phyloP scores from a whole-genome alignment of 2,113 vertebrate species.

The Brachyistius frenatus region DNA sequence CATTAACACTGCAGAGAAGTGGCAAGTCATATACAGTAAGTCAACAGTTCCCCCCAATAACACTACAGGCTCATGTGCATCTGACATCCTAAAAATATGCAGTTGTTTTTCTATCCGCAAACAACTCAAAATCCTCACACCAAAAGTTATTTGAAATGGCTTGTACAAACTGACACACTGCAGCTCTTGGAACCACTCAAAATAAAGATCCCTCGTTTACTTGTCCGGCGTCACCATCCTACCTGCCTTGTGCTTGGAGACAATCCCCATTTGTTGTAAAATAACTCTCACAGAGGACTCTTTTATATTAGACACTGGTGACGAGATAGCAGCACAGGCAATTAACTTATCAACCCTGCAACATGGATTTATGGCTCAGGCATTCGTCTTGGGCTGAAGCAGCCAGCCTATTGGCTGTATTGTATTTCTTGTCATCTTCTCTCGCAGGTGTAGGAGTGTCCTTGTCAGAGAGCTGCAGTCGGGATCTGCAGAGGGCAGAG shows the following conservation, averaged over 20 bases:
- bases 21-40: constrained; percentile 28
- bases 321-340: constrained; percentile 75
- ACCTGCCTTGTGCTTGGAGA: constrained; percentile 39
- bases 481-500: constrained; percentile 67
- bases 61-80: constrained; percentile 11
- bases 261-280: constrained; percentile 70
- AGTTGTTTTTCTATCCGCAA: constrained; percentile 2
- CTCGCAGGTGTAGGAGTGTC: constrained; percentile 75
- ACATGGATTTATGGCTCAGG: constrained; percentile 74
- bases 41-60: background rate
- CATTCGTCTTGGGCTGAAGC: constrained; percentile 60
- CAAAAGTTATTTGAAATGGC: background rate
- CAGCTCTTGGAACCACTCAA: constrained; percentile 18
- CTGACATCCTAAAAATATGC: constrained; percentile 32
- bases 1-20: constrained; percentile 25
- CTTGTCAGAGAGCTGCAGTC: constrained; percentile 74
- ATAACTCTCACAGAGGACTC: constrained; percentile 67
- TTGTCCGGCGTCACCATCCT: constrained; percentile 37
- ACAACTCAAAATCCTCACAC: background rate
- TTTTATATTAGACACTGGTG: constrained; percentile 70
- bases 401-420: constrained; percentile 64
- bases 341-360: constrained; percentile 81
- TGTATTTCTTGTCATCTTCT: constrained; percentile 77
- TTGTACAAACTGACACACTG: background rate
- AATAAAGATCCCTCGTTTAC: constrained; percentile 52